phyloP scores from a whole-genome alignment of 2,888 invertebrate genomes.

The Torymus tubicola region DNA sequence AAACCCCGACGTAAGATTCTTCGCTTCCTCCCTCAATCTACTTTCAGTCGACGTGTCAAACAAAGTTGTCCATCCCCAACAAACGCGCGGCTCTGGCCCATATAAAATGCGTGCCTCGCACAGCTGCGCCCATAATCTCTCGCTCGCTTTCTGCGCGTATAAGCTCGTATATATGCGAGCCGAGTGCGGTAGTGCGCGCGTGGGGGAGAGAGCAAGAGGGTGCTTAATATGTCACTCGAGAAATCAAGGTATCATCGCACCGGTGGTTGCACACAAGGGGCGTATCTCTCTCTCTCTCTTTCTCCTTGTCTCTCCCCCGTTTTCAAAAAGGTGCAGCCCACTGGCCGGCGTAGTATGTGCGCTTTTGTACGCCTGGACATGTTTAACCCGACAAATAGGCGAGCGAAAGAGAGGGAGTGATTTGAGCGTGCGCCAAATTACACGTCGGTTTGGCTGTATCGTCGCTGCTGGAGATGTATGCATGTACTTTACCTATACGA shows the following conservation, averaged over 20 bases:
- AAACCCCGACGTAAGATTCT: neutral
- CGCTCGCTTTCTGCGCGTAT: neutral
- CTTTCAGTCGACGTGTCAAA: slow-evolving; percentile 51
- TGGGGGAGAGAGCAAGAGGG: slow-evolving; percentile 59
- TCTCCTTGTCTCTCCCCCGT: slow-evolving; percentile 31
- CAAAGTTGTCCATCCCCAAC: slow-evolving; percentile 51
- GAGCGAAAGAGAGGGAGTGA: slow-evolving; percentile 8
- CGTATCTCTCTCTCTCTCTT: slow-evolving; percentile 65
- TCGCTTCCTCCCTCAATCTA: slow-evolving; percentile 37
- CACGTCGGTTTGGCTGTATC: slow-evolving; percentile 9
- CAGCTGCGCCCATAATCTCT: slow-evolving; percentile 56
- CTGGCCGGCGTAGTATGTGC: neutral
- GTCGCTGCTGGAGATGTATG: too few species aligned
- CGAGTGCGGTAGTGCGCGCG: slow-evolving; percentile 30
- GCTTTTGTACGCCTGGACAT: slow-evolving; percentile 13
- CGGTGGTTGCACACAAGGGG: slow-evolving; percentile 74
- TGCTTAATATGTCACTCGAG: slow-evolving; percentile 73
- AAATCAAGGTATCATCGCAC: slow-evolving; percentile 74
- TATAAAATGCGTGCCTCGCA: slow-evolving; percentile 23
- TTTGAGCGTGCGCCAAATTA: slow-evolving; percentile 18
- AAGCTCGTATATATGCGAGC: neutral
- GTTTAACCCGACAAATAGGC: slow-evolving; percentile 39
- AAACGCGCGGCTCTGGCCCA: neutral
- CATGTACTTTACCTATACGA: neutral
- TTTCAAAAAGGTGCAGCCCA: slow-evolving; percentile 43